phyloP scores from a whole-genome alignment of 2,797 vertebrate genomes.

The Leptoclinus maculatus region DNA sequence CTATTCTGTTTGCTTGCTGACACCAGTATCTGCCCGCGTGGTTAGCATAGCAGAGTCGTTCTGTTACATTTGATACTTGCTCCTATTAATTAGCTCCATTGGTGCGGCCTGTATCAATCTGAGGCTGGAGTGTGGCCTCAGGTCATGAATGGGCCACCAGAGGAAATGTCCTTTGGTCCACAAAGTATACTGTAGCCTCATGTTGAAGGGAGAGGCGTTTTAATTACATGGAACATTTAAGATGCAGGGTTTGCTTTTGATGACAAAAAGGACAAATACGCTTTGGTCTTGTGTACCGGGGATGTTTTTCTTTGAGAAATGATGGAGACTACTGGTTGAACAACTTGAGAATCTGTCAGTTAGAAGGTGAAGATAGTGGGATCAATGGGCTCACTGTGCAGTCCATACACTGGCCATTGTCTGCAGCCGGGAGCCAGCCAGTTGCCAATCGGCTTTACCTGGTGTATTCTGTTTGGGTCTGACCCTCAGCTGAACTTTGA shows the following conservation, averaged over 20 bases:
- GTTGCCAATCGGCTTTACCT: constrained; percentile 51
- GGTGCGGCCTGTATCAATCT: constrained; percentile 57
- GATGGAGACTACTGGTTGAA: not conserved
- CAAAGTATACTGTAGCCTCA: not conserved
- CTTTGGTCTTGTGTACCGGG: not conserved
- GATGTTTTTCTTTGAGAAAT: constrained; percentile 5
- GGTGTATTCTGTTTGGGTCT: constrained; percentile 53
- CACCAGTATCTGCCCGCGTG: constrained; percentile 64
- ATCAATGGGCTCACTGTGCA: constrained; percentile 63
- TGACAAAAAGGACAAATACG: not conserved
- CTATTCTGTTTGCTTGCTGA: constrained; percentile 63
- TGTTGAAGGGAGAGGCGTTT: not conserved
- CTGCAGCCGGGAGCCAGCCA: constrained; percentile 39
- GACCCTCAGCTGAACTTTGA: constrained; percentile 82
- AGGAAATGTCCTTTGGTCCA: constrained; percentile 41
- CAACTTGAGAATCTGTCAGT: constrained; percentile 8
- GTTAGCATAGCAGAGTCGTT: constrained; percentile 79
- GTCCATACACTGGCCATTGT: constrained; percentile 57
- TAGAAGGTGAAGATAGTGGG: constrained; percentile 42
- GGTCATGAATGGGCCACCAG: constrained; percentile 67
- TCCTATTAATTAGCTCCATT: constrained; percentile 79
- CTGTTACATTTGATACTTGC: constrained; percentile 83
- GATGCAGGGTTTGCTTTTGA: not conserved
- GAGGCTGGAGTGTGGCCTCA: constrained; percentile 34
- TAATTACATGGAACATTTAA: not conserved